phyloP scores from a whole-genome alignment of 2,888 invertebrate species.

The Diaperis boleti region DNA sequence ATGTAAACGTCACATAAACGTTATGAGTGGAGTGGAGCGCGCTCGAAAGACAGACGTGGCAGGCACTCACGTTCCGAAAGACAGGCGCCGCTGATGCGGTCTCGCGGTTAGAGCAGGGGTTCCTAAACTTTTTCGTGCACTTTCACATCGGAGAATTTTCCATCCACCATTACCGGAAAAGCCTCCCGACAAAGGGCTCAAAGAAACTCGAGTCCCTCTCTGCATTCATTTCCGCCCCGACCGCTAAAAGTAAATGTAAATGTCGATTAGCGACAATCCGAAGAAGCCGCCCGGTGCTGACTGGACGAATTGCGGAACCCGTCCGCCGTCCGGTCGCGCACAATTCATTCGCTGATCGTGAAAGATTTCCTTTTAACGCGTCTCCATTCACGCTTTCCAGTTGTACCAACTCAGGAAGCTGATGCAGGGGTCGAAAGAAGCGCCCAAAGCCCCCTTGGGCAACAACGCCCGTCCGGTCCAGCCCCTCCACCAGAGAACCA shows the following conservation, averaged over 20 bases:
- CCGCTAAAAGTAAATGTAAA: background rate
- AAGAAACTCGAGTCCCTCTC: no score
- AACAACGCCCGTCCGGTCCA: conserved; percentile 96
- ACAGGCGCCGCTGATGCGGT: conserved; percentile 18
- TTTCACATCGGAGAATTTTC: conserved; percentile 16
- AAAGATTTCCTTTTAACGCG: conserved; percentile 28
- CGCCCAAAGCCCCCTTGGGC: conserved; percentile 91
- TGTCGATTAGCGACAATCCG: background rate
- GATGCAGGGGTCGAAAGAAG: conserved; percentile 89
- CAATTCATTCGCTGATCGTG: conserved; percentile 14
- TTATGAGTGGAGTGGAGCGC: conserved; percentile 38
- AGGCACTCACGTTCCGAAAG: conserved; percentile 24
- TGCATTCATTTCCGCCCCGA: no score
- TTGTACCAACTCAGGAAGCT: conserved; percentile 87
- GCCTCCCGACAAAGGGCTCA: conserved; percentile 6
- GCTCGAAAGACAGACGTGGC: conserved; percentile 40
- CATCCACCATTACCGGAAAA: conserved; percentile 1
- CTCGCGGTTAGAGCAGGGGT: no score
- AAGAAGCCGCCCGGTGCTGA: background rate
- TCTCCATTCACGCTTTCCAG: conserved; percentile 67
- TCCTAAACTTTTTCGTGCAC: conserved; percentile 17
- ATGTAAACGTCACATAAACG: conserved; percentile 44
- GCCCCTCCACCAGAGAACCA: conserved; percentile 90
- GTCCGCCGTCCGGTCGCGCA: conserved; percentile 14
- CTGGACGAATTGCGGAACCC: background rate